A percentile compares a stretch with the other conserved stretches of the same genome.
These are phyloP conservation scores for Stenopsyche tienmushanensis DNA, from an alignment of 1,140 invertebrate species.

Conservation along the genomic window DNA sequence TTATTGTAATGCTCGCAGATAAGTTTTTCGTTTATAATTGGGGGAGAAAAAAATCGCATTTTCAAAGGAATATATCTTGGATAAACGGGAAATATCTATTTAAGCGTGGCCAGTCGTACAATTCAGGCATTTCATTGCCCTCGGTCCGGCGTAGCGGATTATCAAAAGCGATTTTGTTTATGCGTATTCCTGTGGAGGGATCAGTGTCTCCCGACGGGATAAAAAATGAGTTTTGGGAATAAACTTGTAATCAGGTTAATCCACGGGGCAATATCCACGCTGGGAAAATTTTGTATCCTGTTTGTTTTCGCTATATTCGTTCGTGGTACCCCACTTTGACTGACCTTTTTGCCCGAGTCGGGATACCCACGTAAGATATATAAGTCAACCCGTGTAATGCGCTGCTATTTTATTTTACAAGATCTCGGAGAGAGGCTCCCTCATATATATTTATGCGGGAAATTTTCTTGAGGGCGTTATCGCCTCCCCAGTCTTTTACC, in stretches of 20 bases:
- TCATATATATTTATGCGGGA: background rate
- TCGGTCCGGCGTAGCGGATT: background rate
- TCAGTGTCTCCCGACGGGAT: background rate
- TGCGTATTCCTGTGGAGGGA: background rate
- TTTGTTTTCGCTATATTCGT: background rate
- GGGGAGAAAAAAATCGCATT: too few species aligned
- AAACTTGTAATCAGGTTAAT: background rate
- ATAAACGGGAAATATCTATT: too few species aligned
- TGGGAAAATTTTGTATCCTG: background rate
- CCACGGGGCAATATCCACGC: background rate
- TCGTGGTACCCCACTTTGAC: background rate
- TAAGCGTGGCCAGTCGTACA: too few species aligned
- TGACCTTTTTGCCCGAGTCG: background rate
- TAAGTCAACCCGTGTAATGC: background rate
- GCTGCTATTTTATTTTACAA: background rate
- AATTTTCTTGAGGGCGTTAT: background rate
- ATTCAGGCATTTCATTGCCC: too few species aligned
- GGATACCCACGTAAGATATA: background rate
- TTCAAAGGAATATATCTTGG: too few species aligned
- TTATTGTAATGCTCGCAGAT: too few species aligned
- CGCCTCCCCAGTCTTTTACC: background rate
- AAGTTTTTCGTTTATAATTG: too few species aligned
- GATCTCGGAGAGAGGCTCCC: background rate
- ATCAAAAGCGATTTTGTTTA: background rate
- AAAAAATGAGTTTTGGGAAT: background rate